Conservation (phyloP, 2,113 vertebrate species). For the Theristicus caerulescens region DNA sequence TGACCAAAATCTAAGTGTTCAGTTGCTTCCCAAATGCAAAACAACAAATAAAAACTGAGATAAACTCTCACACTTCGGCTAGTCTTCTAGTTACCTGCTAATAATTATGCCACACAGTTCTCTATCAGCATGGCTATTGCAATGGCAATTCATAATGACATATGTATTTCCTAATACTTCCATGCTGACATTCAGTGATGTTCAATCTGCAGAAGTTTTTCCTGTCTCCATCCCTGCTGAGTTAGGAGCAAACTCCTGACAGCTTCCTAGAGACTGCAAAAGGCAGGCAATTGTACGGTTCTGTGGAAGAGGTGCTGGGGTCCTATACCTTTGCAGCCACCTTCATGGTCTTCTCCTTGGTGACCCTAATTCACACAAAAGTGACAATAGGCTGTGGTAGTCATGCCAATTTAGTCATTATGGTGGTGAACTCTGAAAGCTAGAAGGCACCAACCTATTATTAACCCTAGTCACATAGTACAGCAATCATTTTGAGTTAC, state of each 20-base stretch:
- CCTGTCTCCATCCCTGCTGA: neutral
- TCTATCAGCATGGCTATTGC: neutral
- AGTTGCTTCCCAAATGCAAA: neutral
- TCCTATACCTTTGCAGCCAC: neutral
- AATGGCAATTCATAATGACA: neutral
- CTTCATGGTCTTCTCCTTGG: neutral
- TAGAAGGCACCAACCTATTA: neutral
- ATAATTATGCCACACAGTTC: neutral
- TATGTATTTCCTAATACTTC: neutral
- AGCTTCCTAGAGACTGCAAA: neutral
- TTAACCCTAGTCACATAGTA: neutral
- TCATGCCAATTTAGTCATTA: neutral
- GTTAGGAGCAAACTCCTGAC: neutral
- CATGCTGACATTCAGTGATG: neutral
- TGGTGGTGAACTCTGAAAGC: neutral
- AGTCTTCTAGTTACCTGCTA: neutral
- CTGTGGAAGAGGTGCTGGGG: neutral
- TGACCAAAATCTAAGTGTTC: neutral
- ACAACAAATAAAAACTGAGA: neutral
- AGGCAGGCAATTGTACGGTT: neutral
- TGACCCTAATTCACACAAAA: neutral
- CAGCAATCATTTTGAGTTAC: conserved; percentile 23
- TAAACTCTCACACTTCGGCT: fast-evolving
- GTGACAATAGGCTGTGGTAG: neutral
- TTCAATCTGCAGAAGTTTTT: neutral